Percentiles rank a stretch among this genome's conserved stretches.
Evolutionary conservation across 1,140 invertebrate species (phyloP).

Genomic region (Drosophila ananassae): DNA sequence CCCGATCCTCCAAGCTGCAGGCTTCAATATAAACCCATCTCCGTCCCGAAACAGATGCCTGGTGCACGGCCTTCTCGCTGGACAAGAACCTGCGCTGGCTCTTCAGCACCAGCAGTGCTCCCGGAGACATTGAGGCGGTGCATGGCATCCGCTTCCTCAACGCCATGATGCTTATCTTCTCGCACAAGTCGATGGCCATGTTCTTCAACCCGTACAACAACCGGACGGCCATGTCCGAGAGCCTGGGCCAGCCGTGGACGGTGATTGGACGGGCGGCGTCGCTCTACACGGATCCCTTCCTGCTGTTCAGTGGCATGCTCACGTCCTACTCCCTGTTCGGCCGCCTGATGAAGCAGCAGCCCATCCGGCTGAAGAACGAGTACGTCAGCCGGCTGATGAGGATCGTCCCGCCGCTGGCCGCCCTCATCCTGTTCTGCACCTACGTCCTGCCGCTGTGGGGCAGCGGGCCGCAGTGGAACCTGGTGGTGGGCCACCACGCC

Average conservation of each 20-base stretch:
- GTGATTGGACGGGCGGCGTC: slow-evolving; percentile 87
- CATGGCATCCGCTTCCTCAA: slow-evolving; percentile 88
- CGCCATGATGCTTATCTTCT: slow-evolving; percentile 86
- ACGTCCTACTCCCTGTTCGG: slow-evolving; percentile 87
- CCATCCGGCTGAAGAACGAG: slow-evolving; percentile 86
- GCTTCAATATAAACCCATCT: too few relatives aligned
- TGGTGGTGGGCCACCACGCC: slow-evolving; percentile 87
- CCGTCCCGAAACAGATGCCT: slow-evolving; percentile 76
- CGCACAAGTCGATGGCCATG: slow-evolving; percentile 88
- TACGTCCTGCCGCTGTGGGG: slow-evolving; percentile 87
- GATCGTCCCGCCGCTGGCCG: slow-evolving; percentile 86
- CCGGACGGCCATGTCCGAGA: slow-evolving; percentile 87
- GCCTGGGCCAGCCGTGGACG: slow-evolving; percentile 86
- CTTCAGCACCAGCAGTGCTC: slow-evolving; percentile 84
- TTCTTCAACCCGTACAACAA: slow-evolving; percentile 88
- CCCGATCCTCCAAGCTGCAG: background rate
- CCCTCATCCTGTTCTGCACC: slow-evolving; percentile 88
- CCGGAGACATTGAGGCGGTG: slow-evolving; percentile 86
- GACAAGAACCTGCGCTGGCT: slow-evolving; percentile 86
- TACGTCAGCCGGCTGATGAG: slow-evolving; percentile 87
- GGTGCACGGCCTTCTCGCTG: slow-evolving; percentile 87
- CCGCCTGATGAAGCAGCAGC: slow-evolving; percentile 85
- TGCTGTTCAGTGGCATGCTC: slow-evolving; percentile 88
- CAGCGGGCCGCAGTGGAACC: slow-evolving; percentile 88
- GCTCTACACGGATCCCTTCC: slow-evolving; percentile 88